phyloP scores from a whole-genome alignment of 2,797 vertebrate species.

The Aeoliscus strigatus region DNA sequence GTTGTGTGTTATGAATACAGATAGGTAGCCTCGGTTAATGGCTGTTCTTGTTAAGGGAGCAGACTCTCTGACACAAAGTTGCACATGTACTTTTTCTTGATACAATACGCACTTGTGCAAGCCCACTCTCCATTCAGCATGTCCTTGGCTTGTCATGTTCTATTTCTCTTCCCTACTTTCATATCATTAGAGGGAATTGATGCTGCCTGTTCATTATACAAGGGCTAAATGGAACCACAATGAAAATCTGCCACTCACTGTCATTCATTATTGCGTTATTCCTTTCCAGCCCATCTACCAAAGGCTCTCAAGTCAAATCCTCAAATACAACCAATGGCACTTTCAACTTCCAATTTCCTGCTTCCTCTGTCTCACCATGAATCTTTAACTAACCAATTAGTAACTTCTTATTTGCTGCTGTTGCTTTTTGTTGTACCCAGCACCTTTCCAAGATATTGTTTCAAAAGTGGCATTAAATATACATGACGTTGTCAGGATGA shows the following conservation, averaged over 20 bases:
- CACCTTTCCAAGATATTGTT: conserved; percentile 58
- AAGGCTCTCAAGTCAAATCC: conserved; percentile 54
- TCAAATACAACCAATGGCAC: conserved; percentile 32
- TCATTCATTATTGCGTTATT: conserved; percentile 65
- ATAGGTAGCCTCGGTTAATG: conserved; percentile 40
- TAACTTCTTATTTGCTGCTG: conserved; percentile 59
- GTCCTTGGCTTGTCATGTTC: conserved; percentile 69
- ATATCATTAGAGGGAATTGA: conserved; percentile 61
- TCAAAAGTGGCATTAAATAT: conserved; percentile 70
- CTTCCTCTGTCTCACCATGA: conserved; percentile 62
- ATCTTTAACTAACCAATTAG: conserved; percentile 71
- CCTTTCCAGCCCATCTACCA: conserved; percentile 53
- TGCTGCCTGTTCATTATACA: conserved; percentile 68
- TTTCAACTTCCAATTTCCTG: conserved; percentile 57
- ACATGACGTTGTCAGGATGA: conserved; percentile 57
- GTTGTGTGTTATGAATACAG: conserved; percentile 56
- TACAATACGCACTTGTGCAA: conserved; percentile 19
- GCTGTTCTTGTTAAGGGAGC: conserved; percentile 28
- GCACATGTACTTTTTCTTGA: conserved; percentile 23
- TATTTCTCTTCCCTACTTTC: conserved; percentile 52
- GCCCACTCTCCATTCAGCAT: conserved; percentile 31
- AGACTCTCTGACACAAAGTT: conserved; percentile 36
- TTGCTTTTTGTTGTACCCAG: conserved; percentile 42
- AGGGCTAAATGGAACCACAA: conserved; percentile 64
- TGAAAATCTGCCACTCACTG: conserved; percentile 69